Conservation (phyloP, 2,888 invertebrate genomes). For the Amblyteles armatorius region DNA sequence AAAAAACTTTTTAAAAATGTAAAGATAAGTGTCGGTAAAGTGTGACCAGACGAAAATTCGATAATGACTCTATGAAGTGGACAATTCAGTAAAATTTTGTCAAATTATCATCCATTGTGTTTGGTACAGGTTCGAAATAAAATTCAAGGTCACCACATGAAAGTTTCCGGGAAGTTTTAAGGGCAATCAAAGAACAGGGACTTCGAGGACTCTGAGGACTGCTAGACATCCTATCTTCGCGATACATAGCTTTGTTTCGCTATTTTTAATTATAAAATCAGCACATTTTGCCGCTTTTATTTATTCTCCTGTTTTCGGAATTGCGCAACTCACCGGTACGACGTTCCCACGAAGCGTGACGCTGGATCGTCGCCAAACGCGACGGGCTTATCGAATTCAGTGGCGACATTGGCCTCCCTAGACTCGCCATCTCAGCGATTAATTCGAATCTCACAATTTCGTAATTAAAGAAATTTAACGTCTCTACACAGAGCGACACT, state of each 20-base stretch:
- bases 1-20: not conserved
- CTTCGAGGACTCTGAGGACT: too few relatives aligned
- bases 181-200: too few relatives aligned
- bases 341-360: conserved; percentile 79
- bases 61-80: too few relatives aligned
- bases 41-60: not conserved
- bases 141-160: too few relatives aligned
- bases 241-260: not conserved
- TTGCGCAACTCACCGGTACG: conserved; percentile 79
- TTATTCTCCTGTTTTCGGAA: not conserved
- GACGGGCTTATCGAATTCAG: conserved; percentile 72
- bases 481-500: not conserved
- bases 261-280: not conserved
- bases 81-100: too few relatives aligned
- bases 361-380: conserved; percentile 79
- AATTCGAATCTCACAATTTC: conserved; percentile 25
- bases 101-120: too few relatives aligned
- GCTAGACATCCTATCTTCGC: not conserved
- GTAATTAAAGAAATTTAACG: conserved; percentile 16
- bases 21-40: not conserved
- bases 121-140: too few relatives aligned
- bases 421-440: conserved; percentile 73
- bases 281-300: not conserved
- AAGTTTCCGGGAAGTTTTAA: too few relatives aligned
- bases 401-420: conserved; percentile 76